Percentiles rank a stretch among this genome's conserved stretches.
These are phyloP conservation scores for Agrilus cyanescens DNA, from an alignment of 2,888 invertebrate species.

Conservation along the genomic window DNA sequence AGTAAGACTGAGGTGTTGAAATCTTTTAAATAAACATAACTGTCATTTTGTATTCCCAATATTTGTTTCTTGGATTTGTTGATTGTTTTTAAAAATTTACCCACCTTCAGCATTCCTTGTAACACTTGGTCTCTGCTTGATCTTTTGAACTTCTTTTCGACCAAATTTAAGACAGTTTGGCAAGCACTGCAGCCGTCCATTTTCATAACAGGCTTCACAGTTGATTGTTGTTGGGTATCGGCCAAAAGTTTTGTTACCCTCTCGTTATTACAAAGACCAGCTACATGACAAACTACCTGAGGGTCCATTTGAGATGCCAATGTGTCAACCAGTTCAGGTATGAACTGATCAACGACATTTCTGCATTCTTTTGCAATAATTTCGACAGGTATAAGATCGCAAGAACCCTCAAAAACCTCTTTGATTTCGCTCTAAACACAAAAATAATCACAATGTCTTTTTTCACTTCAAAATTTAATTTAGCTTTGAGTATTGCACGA, in stretches of 20 bases:
- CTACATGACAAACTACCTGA: conserved; percentile 74
- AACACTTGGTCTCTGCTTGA: conserved; percentile 46
- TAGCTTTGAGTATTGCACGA: no score
- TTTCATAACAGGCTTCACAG: not conserved
- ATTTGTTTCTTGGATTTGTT: no score
- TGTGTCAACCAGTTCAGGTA: conserved; percentile 78
- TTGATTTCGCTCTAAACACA: conserved; percentile 60
- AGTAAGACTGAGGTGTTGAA: no score
- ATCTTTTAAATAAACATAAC: no score
- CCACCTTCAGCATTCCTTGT: conserved; percentile 41
- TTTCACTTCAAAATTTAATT: no score
- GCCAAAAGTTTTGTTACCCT: conserved; percentile 53
- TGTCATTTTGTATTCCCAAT: no score
- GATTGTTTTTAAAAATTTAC: conserved; percentile 6
- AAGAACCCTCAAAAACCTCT: conserved; percentile 80
- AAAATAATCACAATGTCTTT: conserved; percentile 2
- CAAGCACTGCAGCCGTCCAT: conserved; percentile 37
- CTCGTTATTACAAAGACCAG: conserved; percentile 75
- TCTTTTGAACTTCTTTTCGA: conserved; percentile 43
- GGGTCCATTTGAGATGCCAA: conserved; percentile 87
- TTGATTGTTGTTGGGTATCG: conserved; percentile 24
- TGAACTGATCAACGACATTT: conserved; percentile 70
- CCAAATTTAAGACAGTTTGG: conserved; percentile 38
- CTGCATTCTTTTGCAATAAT: conserved; percentile 63
- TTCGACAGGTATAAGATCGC: conserved; percentile 66